Base-by-base conservation (phyloP, 2,113 vertebrate species). In the Engystomops pustulosus region DNA sequence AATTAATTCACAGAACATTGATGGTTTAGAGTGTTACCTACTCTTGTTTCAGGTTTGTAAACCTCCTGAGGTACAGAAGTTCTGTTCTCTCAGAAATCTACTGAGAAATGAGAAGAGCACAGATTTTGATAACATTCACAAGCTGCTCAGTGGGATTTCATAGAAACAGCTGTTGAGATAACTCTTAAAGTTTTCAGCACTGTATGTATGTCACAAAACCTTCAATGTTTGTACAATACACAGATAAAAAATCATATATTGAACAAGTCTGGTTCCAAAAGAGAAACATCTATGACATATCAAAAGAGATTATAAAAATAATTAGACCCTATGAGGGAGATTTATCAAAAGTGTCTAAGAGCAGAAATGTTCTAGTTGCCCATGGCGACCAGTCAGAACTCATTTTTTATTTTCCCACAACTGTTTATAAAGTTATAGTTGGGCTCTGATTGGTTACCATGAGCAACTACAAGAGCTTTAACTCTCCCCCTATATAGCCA, bases 61-160 rank as follows among this genome's bases (percentile, higher is more conserved):
- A 27, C 12, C 41, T 23, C 69, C 25, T n/a, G 27, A 15, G 69
- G 15, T 72, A 45, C 12, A 72, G 6, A 5, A 65, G n/a, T 47
- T 72, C 69, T 44, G 23, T 45, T 71, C 38, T 44, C 10, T 44
- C 45, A 27, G 69, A 45, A 72, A 72, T 47, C 69, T 45, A 72
- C 14, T 47, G 69, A 72, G 69, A 47, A 45, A 72, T 27, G 25
- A 27, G 3, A 45, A 45, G 69, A 47, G 38, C 38, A 45, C 41
- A 72, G 38, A 72, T 72, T 72, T 47, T 8, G 44, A 45, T 47
- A 72, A 47, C 69, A 45, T 72, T 25, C 25, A 45, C 41, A 72
- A 45, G 44, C 27, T 27, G 41, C 69, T 27, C 41, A 47, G 41
- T 45, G 69, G 38, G 44, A 72, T 72, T 72, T 72, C n/a, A 72